Conservation (phyloP, 1,140 invertebrate species). For the Apis cerana region DNA sequence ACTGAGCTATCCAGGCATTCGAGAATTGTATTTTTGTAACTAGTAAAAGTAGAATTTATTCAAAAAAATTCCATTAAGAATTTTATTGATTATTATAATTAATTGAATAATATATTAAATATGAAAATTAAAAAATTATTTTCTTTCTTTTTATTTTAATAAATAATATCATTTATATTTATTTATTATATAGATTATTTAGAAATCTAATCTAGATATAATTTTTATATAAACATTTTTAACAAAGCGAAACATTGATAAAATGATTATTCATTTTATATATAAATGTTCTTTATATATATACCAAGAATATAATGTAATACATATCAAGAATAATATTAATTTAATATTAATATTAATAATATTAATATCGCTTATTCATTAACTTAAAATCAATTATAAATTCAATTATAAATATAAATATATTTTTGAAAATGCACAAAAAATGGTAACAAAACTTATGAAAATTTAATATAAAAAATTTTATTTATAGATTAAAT, state of each 20-base stretch:
- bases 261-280: conserved; percentile 34
- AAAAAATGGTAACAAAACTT: background rate
- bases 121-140: background rate
- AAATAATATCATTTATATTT: background rate
- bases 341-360: conserved; percentile 14
- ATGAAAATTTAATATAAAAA: background rate
- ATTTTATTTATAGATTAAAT: background rate
- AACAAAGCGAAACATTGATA: too few species aligned
- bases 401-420: background rate
- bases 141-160: background rate
- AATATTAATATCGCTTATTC: conserved; percentile 60
- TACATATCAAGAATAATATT: conserved; percentile 34
- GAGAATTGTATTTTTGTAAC: accelerated
- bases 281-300: too few species aligned
- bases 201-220: background rate
- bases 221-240: background rate
- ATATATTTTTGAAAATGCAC: too few species aligned
- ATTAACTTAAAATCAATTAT: conserved; percentile 25
- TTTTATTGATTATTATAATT: background rate
- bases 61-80: background rate
- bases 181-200: background rate
- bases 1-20: conserved; percentile 88
- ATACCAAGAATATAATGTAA: too few species aligned
- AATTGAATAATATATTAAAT: background rate
- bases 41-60: background rate